Conservation (phyloP, 2,797 vertebrate species). For the Cichlasoma orientale region DNA sequence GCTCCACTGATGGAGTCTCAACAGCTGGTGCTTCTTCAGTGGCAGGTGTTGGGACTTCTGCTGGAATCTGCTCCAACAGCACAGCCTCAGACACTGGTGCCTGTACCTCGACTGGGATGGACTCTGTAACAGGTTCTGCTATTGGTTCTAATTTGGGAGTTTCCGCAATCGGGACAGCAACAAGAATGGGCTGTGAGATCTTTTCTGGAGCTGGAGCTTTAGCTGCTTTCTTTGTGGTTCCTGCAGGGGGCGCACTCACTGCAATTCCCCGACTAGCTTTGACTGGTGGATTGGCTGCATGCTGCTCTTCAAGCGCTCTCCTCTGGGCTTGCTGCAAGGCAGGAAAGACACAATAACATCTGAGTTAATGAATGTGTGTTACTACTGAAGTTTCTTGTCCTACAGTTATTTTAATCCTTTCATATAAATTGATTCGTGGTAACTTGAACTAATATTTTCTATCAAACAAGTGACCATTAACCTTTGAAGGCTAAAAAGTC, state of each 20-base stretch:
- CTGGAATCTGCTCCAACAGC: conserved; percentile 29
- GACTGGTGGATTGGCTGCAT: conserved; percentile 39
- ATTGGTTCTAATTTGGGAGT: conserved; percentile 22
- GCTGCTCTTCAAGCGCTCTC: conserved; percentile 72
- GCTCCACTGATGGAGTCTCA: conserved; percentile 5
- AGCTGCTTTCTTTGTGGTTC: conserved; percentile 31
- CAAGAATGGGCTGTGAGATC: conserved; percentile 28
- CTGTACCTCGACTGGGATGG: conserved; percentile 18
- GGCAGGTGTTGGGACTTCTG: conserved; percentile 14
- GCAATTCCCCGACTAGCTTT: conserved; percentile 65
- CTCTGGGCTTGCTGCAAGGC: conserved; percentile 72
- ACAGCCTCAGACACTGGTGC: conserved; percentile 19
- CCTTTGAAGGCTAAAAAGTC: background rate
- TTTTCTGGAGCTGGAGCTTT: conserved; percentile 38
- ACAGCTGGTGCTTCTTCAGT: conserved; percentile 4
- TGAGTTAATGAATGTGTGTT: background rate
- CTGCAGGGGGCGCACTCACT: conserved; percentile 56
- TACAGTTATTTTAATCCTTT: background rate
- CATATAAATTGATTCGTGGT: background rate
- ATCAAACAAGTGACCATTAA: background rate
- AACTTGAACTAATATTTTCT: background rate
- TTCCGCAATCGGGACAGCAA: conserved; percentile 22
- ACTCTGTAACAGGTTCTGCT: conserved; percentile 31
- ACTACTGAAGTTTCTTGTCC: background rate
- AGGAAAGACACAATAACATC: background rate